These are phyloP conservation scores for Sympetrum striolatum DNA, from an alignment of 2,888 invertebrate species.

Conservation along the genomic window DNA sequence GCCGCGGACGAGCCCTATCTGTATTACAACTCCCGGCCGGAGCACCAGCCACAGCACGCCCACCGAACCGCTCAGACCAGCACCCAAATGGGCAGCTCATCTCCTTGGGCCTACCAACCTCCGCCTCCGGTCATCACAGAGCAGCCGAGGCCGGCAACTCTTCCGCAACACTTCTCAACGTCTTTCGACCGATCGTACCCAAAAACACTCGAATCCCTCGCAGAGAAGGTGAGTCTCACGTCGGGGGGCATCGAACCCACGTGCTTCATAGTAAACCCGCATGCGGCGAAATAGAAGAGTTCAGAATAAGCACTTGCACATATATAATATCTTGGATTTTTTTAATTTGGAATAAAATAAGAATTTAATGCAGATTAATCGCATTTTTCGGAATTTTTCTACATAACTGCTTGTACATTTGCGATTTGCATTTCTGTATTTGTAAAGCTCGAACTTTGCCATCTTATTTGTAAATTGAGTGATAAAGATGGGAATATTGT, in stretches of 20 bases:
- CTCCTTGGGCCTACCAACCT: slow-evolving; percentile 72
- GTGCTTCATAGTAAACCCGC: not conserved
- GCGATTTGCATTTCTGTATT: no score
- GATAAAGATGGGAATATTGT: no score
- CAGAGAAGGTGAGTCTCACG: slow-evolving; percentile 72
- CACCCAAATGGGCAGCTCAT: slow-evolving; percentile 57
- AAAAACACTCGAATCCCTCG: slow-evolving; percentile 88
- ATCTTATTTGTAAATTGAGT: no score
- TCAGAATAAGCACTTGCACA: not conserved
- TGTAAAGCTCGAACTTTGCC: no score
- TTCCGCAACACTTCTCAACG: slow-evolving; percentile 78
- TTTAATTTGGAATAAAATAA: not conserved
- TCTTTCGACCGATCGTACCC: slow-evolving; percentile 84
- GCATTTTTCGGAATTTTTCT: no score
- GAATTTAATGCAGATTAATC: no score
- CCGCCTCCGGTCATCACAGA: slow-evolving; percentile 89
- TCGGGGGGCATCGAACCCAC: not conserved
- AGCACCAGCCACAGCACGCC: slow-evolving; percentile 45
- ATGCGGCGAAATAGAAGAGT: not conserved
- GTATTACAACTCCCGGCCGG: slow-evolving; percentile 78
- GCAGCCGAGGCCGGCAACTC: slow-evolving; percentile 78
- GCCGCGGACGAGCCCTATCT: slow-evolving; percentile 60
- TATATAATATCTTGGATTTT: not conserved
- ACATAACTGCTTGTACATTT: no score
- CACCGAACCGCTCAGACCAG: slow-evolving; percentile 64